Percentiles rank a stretch among this genome's conserved stretches.
Evolutionary conservation across 2,797 vertebrate species (phyloP).

Genomic region (Calcarius lapponicus): DNA sequence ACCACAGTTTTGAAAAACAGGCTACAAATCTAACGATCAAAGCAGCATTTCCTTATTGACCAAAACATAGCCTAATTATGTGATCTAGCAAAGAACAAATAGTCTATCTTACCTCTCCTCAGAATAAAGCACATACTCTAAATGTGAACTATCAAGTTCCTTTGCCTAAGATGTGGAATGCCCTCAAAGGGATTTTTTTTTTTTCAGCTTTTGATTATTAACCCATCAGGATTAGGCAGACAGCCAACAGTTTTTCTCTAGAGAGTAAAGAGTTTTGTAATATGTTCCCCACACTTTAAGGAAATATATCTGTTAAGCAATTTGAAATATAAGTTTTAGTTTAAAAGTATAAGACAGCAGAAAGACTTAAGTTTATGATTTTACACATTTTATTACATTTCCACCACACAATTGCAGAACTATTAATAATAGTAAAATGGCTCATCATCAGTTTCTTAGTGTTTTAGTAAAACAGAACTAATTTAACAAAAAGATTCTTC

Average conservation of each 20-base stretch:
- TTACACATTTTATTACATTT: not conserved
- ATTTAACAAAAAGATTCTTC: not conserved
- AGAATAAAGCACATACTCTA: not conserved
- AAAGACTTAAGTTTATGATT: not conserved
- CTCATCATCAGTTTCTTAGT: not conserved
- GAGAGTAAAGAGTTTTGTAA: not conserved
- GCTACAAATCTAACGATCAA: not conserved
- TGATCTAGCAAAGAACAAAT: not conserved
- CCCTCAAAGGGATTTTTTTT: not conserved
- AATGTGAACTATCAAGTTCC: not conserved
- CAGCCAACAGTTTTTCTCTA: not conserved
- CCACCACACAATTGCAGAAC: not conserved
- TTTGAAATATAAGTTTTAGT: not conserved
- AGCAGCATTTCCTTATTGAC: not conserved
- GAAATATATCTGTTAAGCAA: not conserved
- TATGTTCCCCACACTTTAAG: not conserved
- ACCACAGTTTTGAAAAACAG: not conserved
- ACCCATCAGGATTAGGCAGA: not conserved
- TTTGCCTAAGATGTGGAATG: not conserved
- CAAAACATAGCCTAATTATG: not conserved
- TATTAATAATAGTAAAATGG: not conserved
- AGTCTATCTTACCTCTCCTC: not conserved
- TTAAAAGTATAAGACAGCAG: not conserved
- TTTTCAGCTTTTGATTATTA: not conserved
- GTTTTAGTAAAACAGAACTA: not conserved